Evolutionary conservation across 2,113 vertebrate genomes (phyloP), one percentile per base, ranked within the genome.

Genomic region (Orcinus orca): DNA sequence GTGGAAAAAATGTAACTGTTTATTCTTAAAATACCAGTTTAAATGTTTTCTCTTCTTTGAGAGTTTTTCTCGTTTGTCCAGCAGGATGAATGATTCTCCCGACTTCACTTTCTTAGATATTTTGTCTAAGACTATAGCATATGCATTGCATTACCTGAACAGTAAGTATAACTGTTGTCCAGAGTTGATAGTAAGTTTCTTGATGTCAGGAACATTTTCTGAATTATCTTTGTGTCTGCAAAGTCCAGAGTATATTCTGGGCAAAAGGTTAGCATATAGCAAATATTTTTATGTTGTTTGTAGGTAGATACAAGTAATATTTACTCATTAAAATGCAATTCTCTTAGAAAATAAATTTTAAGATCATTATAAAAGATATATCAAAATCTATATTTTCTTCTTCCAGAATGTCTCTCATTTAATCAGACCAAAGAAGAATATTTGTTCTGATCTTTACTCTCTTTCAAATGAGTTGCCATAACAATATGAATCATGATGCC

Each of bases 391-490:
- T 14, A 29, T 80, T 89, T 96, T 95, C 60, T 67, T 50, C 86
- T 26, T 89, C 71, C 25, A 73, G 41, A 83, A 44, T 93, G 44
- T 50, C 38, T 94, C 44, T 62, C 38, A n/a, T 58, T 97, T 96
- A 96, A 96, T 96, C 96, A 97, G 68, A 89, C n/a, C 33, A 86
- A 92, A 88, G 58, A 97, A 93, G 63, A 92, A 81, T 92, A 87
- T 95, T 55, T 86, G n/a, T 90, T 94, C 93, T 87, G 77, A 97
- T 95, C 63, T 31, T 83, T 95, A 6, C 8, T 95, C 84, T 60
- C 79, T 92, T 97, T 97, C 95, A 93, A 89, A 97, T 96, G 82
- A 95, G 92, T 94, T 97, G 95, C 87, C 41, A 93, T 82, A 93
- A 80, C 14, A 98, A 97, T 96, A 77, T 11, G 2, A 92, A 97